Evolutionary conservation across 2,888 invertebrate genomes (phyloP).

Genomic region (Physocephala rufipes): DNA sequence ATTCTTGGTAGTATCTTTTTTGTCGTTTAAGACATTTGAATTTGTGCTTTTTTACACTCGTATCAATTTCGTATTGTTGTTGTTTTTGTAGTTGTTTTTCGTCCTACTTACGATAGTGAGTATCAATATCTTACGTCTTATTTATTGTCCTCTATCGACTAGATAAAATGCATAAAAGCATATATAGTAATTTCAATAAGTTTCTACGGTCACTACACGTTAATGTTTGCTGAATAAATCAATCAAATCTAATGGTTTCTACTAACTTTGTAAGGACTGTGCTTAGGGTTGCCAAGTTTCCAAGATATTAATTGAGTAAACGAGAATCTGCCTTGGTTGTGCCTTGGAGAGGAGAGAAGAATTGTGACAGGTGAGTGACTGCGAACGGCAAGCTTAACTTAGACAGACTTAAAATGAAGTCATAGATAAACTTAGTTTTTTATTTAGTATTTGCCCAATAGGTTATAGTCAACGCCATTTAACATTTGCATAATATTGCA

Average conservation of each 20-base stretch:
- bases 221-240: slow-evolving; percentile 17
- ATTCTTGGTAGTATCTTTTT: slow-evolving; percentile 36
- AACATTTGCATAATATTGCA: too few relatives aligned
- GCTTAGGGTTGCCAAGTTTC: neutral
- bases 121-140: slow-evolving; percentile 5
- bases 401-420: too few relatives aligned
- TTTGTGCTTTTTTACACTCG: slow-evolving; percentile 14
- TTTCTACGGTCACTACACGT: slow-evolving; percentile 5
- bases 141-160: neutral
- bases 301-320: neutral
- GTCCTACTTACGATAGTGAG: slow-evolving; percentile 32
- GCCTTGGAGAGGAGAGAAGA: too few relatives aligned
- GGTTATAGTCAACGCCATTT: too few relatives aligned
- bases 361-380: too few relatives aligned
- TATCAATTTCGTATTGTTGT: slow-evolving; percentile 2
- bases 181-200: neutral
- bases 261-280: neutral
- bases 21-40: neutral
- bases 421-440: too few relatives aligned
- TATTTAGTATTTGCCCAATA: too few relatives aligned
- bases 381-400: too few relatives aligned
- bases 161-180: neutral
- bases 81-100: slow-evolving; percentile 40
- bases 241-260: slow-evolving; percentile 14
- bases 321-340: neutral